Conservation (phyloP, 2,888 invertebrate genomes). For the Cosmia pyralina region DNA sequence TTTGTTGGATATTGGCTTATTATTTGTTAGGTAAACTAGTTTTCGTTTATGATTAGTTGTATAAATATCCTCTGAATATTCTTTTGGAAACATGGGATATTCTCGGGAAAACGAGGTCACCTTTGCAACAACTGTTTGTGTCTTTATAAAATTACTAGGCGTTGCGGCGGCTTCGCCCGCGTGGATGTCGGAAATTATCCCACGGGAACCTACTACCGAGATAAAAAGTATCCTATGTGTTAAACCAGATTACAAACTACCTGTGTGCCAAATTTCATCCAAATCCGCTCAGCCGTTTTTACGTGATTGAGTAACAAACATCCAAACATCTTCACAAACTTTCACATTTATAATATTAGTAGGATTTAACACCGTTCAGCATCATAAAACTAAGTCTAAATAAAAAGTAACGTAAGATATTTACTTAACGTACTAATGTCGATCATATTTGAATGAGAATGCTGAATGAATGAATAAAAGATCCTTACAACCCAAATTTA, state of each 20-base stretch:
- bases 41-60: slow-evolving; percentile 21
- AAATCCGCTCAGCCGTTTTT: too few relatives aligned
- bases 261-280: too few relatives aligned
- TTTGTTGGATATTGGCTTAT: slow-evolving; percentile 30
- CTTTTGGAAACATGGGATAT: not conserved
- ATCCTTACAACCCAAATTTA: not conserved
- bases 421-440: not conserved
- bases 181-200: too few relatives aligned
- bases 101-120: not conserved
- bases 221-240: too few relatives aligned
- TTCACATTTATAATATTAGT: too few relatives aligned
- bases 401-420: not conserved
- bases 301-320: too few relatives aligned
- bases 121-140: not conserved
- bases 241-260: too few relatives aligned
- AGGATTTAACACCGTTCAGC: too few relatives aligned
- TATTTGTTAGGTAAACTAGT: slow-evolving; percentile 43
- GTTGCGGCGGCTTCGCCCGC: too few relatives aligned
- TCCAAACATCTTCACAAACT: too few relatives aligned
- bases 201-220: too few relatives aligned
- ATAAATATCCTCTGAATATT: slow-evolving; percentile 1
- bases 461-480: not conserved
- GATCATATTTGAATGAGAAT: not conserved
- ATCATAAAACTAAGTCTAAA: not conserved
- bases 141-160: not conserved